Evolutionary conservation across 1,140 invertebrate genomes (phyloP).

Genomic region (Drosophila rufa): DNA sequence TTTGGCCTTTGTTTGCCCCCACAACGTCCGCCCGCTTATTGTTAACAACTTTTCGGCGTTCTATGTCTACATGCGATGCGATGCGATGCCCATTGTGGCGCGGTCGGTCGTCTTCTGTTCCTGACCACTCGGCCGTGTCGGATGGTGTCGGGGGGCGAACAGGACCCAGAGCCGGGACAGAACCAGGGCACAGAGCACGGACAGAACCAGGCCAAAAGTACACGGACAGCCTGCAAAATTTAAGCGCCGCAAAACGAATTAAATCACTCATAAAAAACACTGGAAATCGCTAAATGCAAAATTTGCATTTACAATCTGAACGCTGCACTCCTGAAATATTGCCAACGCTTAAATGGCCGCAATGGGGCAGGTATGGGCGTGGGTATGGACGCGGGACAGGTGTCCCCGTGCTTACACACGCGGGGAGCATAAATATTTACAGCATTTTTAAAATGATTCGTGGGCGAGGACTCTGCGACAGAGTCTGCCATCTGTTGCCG

Average conservation of each 20-base stretch:
- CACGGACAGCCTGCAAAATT: constrained; percentile 40
- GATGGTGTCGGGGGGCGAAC: constrained; percentile 20
- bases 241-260: constrained; percentile 46
- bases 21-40: constrained; percentile 42
- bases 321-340: constrained; percentile 56
- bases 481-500: constrained; percentile 60
- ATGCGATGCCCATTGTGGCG: constrained; percentile 35
- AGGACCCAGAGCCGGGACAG: constrained; percentile 14
- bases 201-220: constrained; percentile 21
- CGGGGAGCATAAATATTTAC: constrained; percentile 74
- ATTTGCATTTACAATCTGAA: constrained; percentile 75
- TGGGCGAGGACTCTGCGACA: constrained; percentile 25
- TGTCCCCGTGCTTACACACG: constrained; percentile 61
- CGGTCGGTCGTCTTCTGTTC: constrained; percentile 30
- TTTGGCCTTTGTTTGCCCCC: constrained; percentile 37
- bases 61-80: constrained; percentile 34
- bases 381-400: constrained; percentile 25
- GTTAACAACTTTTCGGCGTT: constrained; percentile 53
- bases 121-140: constrained; percentile 36
- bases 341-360: constrained; percentile 53
- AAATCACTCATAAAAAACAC: constrained; percentile 68
- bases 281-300: constrained; percentile 67
- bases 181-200: neutral
- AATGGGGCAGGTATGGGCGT: neutral
- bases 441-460: constrained; percentile 76